phyloP scores from a whole-genome alignment of 2,888 invertebrate species.

The Microctonus hyperodae region DNA sequence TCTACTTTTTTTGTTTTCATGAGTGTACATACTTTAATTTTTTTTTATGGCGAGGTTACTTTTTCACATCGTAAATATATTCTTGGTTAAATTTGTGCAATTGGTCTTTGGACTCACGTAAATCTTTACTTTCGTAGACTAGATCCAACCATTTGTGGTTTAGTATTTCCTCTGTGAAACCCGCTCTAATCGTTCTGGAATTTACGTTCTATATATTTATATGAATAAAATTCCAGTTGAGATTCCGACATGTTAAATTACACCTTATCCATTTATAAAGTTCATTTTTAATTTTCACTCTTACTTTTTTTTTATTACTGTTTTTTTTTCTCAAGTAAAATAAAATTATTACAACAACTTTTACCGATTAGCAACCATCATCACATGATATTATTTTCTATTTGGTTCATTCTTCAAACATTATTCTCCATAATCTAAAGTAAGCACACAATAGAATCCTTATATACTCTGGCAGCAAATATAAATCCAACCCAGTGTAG shows the following conservation, averaged over 20 bases:
- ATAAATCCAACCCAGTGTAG: conserved; percentile 27
- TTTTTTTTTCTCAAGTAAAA: background rate
- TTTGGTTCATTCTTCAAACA: conserved; percentile 30
- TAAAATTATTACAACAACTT: background rate
- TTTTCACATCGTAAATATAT: conserved; percentile 40
- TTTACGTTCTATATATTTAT: conserved; percentile 28
- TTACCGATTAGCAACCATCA: background rate
- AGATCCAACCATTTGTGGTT: conserved; percentile 30
- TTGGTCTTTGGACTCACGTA: conserved; percentile 45
- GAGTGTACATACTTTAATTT: background rate
- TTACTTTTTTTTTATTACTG: too few species aligned
- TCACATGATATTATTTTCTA: background rate
- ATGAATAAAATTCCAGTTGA: conserved; percentile 6
- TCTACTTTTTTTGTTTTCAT: conserved; percentile 26
- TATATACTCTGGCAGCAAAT: conserved; percentile 3
- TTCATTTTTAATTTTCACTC: too few species aligned
- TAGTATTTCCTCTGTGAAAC: conserved; percentile 31
- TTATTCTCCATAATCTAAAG: background rate
- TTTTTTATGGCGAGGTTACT: conserved; percentile 28
- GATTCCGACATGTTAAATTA: background rate
- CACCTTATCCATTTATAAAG: too few species aligned
- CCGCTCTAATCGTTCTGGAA: conserved; percentile 34
- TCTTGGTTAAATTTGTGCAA: conserved; percentile 39
- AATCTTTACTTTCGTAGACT: conserved; percentile 37
- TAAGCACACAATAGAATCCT: background rate